Percentiles rank a stretch among this genome's conserved stretches.
phyloP scores from a whole-genome alignment of 1,140 invertebrate genomes.

The Drosophila miranda region DNA sequence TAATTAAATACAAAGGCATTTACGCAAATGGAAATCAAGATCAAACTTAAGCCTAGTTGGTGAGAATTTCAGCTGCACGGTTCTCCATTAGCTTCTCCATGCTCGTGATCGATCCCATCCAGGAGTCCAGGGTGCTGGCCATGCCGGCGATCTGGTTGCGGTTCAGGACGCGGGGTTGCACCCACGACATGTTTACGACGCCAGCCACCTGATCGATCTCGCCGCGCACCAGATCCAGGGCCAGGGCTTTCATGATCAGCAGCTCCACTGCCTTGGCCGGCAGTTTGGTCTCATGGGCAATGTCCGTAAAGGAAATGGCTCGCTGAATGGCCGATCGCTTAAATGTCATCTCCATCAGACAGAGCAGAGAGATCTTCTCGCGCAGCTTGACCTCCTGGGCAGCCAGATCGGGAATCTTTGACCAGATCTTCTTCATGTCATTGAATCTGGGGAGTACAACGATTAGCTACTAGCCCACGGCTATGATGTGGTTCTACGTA shows the following conservation, averaged over 20 bases:
- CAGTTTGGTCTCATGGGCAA: constrained; percentile 92
- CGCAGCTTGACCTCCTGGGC: constrained; percentile 91
- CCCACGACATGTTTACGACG: constrained; percentile 93
- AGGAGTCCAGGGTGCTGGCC: constrained; percentile 90
- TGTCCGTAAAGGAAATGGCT: constrained; percentile 95
- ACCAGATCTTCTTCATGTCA: constrained; percentile 90
- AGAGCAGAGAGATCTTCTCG: constrained; percentile 97
- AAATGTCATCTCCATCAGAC: constrained; percentile 97
- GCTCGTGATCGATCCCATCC: constrained; percentile 91
- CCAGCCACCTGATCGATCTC: constrained; percentile 95
- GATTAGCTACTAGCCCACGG: not conserved
- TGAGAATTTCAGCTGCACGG: constrained; percentile 92
- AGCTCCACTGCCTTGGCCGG: constrained; percentile 95
- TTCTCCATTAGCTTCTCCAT: constrained; percentile 92
- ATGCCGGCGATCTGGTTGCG: constrained; percentile 89
- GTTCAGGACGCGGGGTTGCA: constrained; percentile 95
- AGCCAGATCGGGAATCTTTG: constrained; percentile 93
- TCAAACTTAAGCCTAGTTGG: constrained; percentile 80
- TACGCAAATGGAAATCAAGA: constrained; percentile 47
- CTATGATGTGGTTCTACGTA: constrained; percentile 10
- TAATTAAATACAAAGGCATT: constrained; percentile 69
- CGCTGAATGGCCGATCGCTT: constrained; percentile 88
- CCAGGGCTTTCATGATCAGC: constrained; percentile 98
- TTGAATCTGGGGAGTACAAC: constrained; percentile 87
- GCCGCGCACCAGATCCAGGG: constrained; percentile 96